Base-by-base conservation (phyloP, 2,888 invertebrate species). In the Thereva nobilitata region DNA sequence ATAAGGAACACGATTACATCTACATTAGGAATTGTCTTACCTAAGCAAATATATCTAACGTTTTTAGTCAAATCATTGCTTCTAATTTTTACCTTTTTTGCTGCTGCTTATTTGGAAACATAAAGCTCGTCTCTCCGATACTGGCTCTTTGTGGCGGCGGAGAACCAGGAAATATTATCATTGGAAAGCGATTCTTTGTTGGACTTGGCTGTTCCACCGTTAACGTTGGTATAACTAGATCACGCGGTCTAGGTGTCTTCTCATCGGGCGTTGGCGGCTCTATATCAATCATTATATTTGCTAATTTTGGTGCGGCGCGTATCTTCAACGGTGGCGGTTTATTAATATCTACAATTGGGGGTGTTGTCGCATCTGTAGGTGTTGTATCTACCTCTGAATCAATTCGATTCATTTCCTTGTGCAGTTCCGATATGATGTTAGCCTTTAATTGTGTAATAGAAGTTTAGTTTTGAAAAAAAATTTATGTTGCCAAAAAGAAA, bases 131-230 rank as follows among this genome's bases (percentile, higher is more conserved):
- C 72, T 80, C 79, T 57, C 77, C 78, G 67, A 77, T 76, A 71
- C 75, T 78, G 42, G 80, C 79, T 70, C 83, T 76, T 70, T 84
- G 84, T 4, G 85, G 85, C 34, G 86, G 86, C 5, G 86, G 86
- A 34, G 86, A 86, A 41, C 84, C 85, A 1, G 84, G 84, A 69
- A 82, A 81, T 68, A 82, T 76, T 4, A 81, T 75, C 57, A 81
- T 76, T 4, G 83, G 82, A 23, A 80, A 73, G 41, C 78, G 78
- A 5, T 85, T 83, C 45, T 84, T 86, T 1, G 88, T 88, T 10
- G 90, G 89, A 3, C 89, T 89, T 0, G 89, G 86, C 54, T 89
- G 84, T 79, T 89, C 86, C 65, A 90, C 84, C 1, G 84, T 86
- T 35, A 90, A 78, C 9, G 85, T 83, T 1, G 90, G 90, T 59